A percentile compares a stretch with the other conserved stretches of the same genome.
Conservation (phyloP, 2,113 vertebrate genomes). For the Craseonycteris thonglongyai region DNA sequence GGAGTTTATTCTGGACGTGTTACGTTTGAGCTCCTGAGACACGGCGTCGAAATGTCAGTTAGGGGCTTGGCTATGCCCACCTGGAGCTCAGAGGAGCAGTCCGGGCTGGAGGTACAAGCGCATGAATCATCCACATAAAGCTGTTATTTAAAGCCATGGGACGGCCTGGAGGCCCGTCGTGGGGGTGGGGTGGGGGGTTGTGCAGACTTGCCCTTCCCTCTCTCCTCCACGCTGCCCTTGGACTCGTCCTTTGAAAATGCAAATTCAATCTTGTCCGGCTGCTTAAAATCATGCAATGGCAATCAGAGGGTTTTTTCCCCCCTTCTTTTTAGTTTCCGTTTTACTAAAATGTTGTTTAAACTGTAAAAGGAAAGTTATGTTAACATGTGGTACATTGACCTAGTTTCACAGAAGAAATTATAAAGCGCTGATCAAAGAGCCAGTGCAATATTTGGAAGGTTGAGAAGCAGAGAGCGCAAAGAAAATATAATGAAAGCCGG, state of each 20-base stretch:
- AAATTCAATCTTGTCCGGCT: background rate
- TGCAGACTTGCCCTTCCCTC: background rate
- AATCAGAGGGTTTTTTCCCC: background rate
- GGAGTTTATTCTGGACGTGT: background rate
- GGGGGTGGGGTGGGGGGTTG: background rate
- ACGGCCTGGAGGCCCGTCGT: background rate
- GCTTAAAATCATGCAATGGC: slow-evolving; percentile 11
- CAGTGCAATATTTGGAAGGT: slow-evolving; percentile 66
- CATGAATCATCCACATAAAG: slow-evolving; percentile 22
- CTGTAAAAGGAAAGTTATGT: slow-evolving; percentile 49
- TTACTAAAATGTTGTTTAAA: slow-evolving; percentile 60
- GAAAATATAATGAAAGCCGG: slow-evolving; percentile 59
- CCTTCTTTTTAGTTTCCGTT: slow-evolving; percentile 25
- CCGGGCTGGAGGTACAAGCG: background rate
- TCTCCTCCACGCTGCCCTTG: background rate
- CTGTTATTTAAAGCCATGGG: slow-evolving; percentile 39
- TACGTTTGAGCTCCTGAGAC: background rate
- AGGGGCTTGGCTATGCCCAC: background rate
- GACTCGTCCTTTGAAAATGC: background rate
- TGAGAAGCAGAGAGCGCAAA: slow-evolving; percentile 31
- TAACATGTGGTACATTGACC: slow-evolving; percentile 62
- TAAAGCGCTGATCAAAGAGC: slow-evolving; percentile 62
- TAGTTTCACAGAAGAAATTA: slow-evolving; percentile 69
- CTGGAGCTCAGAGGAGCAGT: background rate
- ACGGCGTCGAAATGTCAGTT: background rate